Base-by-base conservation (phyloP, 2,797 vertebrate species). In the Coracias cyanogaster region DNA sequence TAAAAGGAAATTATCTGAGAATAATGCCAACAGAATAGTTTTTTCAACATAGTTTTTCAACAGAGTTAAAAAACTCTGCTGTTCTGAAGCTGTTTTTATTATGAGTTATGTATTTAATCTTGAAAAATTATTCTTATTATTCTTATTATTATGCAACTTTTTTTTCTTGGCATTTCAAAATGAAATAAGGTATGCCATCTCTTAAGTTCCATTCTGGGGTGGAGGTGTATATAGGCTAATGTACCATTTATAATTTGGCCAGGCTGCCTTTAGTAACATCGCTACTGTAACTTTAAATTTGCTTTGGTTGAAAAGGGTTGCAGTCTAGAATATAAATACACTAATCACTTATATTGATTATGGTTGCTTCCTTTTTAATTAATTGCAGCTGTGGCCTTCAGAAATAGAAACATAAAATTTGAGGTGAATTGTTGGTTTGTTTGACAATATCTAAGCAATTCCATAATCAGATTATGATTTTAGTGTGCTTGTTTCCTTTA, bases 11-110 rank as follows among this genome's bases (percentile, higher is more conserved):
- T 65, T 46, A 24, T 74, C 15, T 83, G 65, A 71, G 48, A 74
- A 62, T 37, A 7, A 76, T 84, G 5, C 18, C 31, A 72, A 39
- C 20, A 61, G 28, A 90, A 45, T 9, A 77, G 22, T 67, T 94
- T 89, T 45, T 88, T 64, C 43, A 78, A 49, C n/a, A n/a, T n/a
- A n/a, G n/a, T n/a, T n/a, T n/a, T n/a, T n/a, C n/a, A n/a, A n/a
- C n/a, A n/a, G n/a, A n/a, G n/a, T n/a, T n/a, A n/a, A n/a, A 90
- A 78, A 22, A 0, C 0, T 3, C 5, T 17, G 15, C n/a, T 78
- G 7, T 52, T 85, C 10, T 55, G 35, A 91, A 87, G 28, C 13
- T 49, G 26, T 10, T 87, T 93, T 65, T 70, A 48, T 72, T 0
- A 1, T 20, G 26, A 79, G 6, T 61, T 61, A 58, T 21, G 10